These are phyloP conservation scores for Tuta absoluta DNA, from an alignment of 2,888 invertebrate species.

Conservation along the genomic window DNA sequence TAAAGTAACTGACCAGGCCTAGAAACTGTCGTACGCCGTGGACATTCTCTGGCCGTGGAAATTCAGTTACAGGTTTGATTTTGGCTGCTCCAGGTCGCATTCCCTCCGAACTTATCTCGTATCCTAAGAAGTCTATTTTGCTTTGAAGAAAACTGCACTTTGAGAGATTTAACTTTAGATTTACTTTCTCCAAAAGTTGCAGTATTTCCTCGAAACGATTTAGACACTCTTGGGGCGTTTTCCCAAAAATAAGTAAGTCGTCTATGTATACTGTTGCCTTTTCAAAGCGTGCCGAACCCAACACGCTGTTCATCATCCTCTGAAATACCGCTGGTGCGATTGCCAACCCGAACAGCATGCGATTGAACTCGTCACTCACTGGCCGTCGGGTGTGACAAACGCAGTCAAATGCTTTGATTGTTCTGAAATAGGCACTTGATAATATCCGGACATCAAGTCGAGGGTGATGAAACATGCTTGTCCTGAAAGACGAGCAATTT, in stretches of 20 bases:
- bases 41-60: slow-evolving; percentile 16
- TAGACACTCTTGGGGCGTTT: slow-evolving; percentile 1
- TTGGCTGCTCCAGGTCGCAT: slow-evolving; percentile 20
- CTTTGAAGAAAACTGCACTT: slow-evolving; percentile 22
- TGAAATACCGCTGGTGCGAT: slow-evolving; percentile 51
- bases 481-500: slow-evolving; percentile 33
- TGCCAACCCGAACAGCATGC: slow-evolving; percentile 51
- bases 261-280: slow-evolving; percentile 35
- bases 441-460: slow-evolving; percentile 32
- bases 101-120: slow-evolving; percentile 1
- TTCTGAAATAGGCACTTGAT: slow-evolving; percentile 33
- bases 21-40: slow-evolving; percentile 21
- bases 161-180: slow-evolving; percentile 14
- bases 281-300: slow-evolving; percentile 24
- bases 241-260: slow-evolving; percentile 36
- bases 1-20: slow-evolving; percentile 14
- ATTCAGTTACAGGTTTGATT: not conserved
- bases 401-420: slow-evolving; percentile 38
- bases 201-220: slow-evolving; percentile 10
- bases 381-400: slow-evolving; percentile 44
- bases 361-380: slow-evolving; percentile 46
- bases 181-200: slow-evolving; percentile 20
- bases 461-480: too few species aligned
- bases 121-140: slow-evolving; percentile 22
- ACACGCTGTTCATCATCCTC: slow-evolving; percentile 24